A percentile compares a stretch with the other conserved stretches of the same genome.
phyloP scores from a whole-genome alignment of 2,113 vertebrate genomes.

The Semnopithecus entellus region DNA sequence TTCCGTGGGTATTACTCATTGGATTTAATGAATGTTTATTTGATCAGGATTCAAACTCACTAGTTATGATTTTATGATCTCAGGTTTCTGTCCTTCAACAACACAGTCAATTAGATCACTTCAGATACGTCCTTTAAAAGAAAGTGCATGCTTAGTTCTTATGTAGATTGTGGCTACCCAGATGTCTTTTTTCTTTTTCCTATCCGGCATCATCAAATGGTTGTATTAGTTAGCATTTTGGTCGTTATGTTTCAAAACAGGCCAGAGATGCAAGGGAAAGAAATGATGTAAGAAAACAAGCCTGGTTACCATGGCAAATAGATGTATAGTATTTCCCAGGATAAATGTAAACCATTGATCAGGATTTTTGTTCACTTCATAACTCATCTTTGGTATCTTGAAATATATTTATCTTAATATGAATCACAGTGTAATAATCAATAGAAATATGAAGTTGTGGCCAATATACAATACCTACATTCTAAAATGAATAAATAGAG shows the following conservation, averaged over 20 bases:
- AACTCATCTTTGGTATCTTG: constrained; percentile 42
- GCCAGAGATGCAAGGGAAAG: constrained; percentile 54
- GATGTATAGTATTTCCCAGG: constrained; percentile 35
- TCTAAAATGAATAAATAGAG: constrained; percentile 20
- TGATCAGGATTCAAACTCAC: neutral
- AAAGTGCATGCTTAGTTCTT: neutral
- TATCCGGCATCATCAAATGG: constrained; percentile 50
- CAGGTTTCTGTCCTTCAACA: constrained; percentile 45
- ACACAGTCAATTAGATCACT: neutral
- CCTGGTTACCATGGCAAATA: constrained; percentile 72
- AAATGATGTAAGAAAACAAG: constrained; percentile 60
- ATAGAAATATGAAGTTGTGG: neutral
- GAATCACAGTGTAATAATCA: constrained; percentile 56
- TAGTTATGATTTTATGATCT: constrained; percentile 50
- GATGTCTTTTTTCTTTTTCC: neutral
- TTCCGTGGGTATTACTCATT: neutral
- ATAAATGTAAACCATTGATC: constrained; percentile 57
- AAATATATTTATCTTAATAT: constrained; percentile 53
- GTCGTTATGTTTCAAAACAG: constrained; percentile 73
- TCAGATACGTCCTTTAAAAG: neutral
- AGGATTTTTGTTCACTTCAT: constrained; percentile 62
- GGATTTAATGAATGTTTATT: constrained; percentile 33
- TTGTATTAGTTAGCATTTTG: constrained; percentile 32
- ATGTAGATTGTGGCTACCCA: neutral
- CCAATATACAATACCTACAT: constrained; percentile 6